These are phyloP conservation scores for Mycalesis mineus DNA, from an alignment of 2,888 invertebrate species.

Conservation along the genomic window DNA sequence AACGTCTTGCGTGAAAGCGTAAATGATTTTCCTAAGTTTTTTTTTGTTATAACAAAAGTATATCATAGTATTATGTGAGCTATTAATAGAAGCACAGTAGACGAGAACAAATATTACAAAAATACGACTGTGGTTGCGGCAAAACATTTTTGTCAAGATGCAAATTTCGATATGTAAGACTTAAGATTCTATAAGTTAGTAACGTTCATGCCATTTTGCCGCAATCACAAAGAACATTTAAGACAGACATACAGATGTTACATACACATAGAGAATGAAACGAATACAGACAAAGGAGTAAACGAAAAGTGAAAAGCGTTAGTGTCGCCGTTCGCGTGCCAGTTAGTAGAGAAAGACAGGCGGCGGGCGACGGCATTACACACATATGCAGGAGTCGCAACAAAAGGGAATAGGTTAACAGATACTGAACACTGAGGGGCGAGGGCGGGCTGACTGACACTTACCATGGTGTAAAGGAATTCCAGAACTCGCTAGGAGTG, in stretches of 20 bases:
- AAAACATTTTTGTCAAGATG: slow-evolving; percentile 52
- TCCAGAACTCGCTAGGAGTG: slow-evolving; percentile 97
- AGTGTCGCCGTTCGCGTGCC: slow-evolving; percentile 69
- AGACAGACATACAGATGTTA: slow-evolving; percentile 79
- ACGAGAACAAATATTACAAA: slow-evolving; percentile 77
- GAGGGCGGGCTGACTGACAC: slow-evolving; percentile 85
- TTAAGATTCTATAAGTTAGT: slow-evolving; percentile 44
- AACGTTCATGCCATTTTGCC: slow-evolving; percentile 50
- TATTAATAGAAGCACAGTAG: slow-evolving; percentile 76
- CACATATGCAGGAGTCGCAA: slow-evolving; percentile 78
- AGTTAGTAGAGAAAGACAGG: slow-evolving; percentile 50
- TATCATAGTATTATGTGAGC: slow-evolving; percentile 67
- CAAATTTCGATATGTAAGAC: slow-evolving; percentile 32
- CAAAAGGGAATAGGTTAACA: slow-evolving; percentile 76
- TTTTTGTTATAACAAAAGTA: slow-evolving; percentile 69
- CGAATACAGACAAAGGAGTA: slow-evolving; percentile 77
- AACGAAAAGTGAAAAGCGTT: slow-evolving; percentile 74
- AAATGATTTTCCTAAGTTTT: slow-evolving; percentile 78
- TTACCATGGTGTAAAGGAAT: slow-evolving; percentile 99
- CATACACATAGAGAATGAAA: slow-evolving; percentile 80
- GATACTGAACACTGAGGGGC: slow-evolving; percentile 79
- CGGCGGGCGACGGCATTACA: slow-evolving; percentile 72
- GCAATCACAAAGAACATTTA: slow-evolving; percentile 74
- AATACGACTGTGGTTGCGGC: slow-evolving; percentile 69
- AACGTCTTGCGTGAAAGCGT: slow-evolving; percentile 78